Conservation (phyloP, 2,797 vertebrate species). For the Thunnus albacares region DNA sequence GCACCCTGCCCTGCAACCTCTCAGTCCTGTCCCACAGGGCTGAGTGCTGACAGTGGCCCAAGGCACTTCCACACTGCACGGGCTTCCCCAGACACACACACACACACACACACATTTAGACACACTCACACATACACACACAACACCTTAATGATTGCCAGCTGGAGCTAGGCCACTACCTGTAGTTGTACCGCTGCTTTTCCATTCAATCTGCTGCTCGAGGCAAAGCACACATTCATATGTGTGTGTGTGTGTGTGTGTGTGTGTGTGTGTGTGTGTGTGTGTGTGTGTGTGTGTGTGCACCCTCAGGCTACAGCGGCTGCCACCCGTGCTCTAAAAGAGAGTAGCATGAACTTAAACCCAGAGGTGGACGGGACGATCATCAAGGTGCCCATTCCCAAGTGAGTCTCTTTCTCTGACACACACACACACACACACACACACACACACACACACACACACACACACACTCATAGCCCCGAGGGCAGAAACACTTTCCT, state of each 20-base stretch:
- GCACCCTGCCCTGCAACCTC: conserved; percentile 82
- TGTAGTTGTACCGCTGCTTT: conserved; percentile 63
- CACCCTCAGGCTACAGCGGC: conserved; percentile 91
- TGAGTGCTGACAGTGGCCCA: conserved; percentile 80
- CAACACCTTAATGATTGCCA: conserved; percentile 81
- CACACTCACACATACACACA: conserved; percentile 38
- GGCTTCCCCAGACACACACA: conserved; percentile 59
- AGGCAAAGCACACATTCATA: conserved; percentile 29
- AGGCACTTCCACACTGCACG: conserved; percentile 80
- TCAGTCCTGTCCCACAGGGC: conserved; percentile 81
- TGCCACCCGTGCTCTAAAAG: conserved; percentile 91
- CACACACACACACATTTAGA: conserved; percentile 43
- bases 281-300: conserved; percentile 50
- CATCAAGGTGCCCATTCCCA: conserved; percentile 95
- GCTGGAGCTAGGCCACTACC: conserved; percentile 76
- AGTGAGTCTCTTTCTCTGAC: conserved; percentile 87
- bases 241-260: conserved; percentile 70
- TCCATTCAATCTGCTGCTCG: conserved; percentile 40
- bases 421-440: conserved; percentile 40
- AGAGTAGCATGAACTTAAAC: conserved; percentile 98
- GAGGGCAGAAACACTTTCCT: conserved; percentile 30
- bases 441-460: conserved; percentile 27
- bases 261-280: conserved; percentile 34
- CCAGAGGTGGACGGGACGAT: conserved; percentile 94
- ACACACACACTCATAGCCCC: conserved; percentile 20